Conservation (phyloP, 1,140 invertebrate genomes). For the Heliconius eleuchia region DNA sequence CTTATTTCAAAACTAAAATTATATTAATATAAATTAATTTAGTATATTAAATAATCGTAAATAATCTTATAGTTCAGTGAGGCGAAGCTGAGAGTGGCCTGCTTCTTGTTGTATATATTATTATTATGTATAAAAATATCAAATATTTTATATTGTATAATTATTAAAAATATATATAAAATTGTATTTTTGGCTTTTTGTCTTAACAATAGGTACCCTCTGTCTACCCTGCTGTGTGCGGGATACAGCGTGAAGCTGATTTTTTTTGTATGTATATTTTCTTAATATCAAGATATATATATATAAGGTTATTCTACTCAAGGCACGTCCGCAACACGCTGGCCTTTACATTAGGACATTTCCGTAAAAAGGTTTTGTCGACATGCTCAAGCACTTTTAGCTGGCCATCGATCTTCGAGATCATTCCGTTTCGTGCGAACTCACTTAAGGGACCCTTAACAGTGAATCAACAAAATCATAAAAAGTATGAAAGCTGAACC, state of each 20-base stretch:
- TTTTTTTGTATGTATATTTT: background rate
- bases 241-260: too few species aligned
- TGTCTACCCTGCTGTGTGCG: too few species aligned
- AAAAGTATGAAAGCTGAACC: background rate
- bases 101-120: too few species aligned
- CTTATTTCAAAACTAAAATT: too few species aligned
- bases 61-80: too few species aligned
- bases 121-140: too few species aligned
- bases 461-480: conserved; percentile 37
- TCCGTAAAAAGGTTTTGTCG: conserved; percentile 35
- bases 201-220: too few species aligned
- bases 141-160: too few species aligned
- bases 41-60: too few species aligned
- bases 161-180: background rate
- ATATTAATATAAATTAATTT: too few species aligned
- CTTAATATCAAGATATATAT: background rate
- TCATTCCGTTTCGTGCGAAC: conserved; percentile 39
- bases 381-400: conserved; percentile 28
- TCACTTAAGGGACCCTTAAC: conserved; percentile 23
- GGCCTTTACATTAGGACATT: conserved; percentile 33
- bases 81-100: too few species aligned
- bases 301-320: background rate
- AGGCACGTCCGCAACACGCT: conserved; percentile 19
- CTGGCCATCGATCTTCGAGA: conserved; percentile 41
- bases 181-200: background rate